phyloP scores from a whole-genome alignment of 2,888 invertebrate genomes.

The Dusona sp. region DNA sequence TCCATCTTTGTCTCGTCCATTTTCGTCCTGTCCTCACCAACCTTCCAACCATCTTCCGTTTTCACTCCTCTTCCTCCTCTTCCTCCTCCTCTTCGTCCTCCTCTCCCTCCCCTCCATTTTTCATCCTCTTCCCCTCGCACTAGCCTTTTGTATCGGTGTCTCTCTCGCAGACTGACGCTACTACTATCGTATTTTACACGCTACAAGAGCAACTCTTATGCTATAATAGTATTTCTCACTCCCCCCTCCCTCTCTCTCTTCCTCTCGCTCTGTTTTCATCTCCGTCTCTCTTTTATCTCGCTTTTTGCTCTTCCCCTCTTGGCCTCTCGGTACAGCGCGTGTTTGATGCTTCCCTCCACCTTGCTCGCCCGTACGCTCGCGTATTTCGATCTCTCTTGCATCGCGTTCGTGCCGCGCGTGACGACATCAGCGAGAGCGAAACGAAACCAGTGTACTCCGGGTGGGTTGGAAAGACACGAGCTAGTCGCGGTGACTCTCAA shows the following conservation, averaged over 20 bases:
- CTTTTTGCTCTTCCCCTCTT: slow-evolving; percentile 65
- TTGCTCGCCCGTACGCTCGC: slow-evolving; percentile 37
- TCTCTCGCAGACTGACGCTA: slow-evolving; percentile 37
- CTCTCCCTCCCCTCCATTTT: not conserved
- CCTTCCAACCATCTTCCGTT: not conserved
- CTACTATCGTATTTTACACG: slow-evolving; percentile 47
- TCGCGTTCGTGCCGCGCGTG: slow-evolving; percentile 63
- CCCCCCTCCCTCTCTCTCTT: slow-evolving; percentile 62
- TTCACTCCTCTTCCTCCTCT: slow-evolving; percentile 59
- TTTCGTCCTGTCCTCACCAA: slow-evolving; percentile 19
- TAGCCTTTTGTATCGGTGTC: slow-evolving; percentile 33
- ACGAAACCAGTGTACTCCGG: slow-evolving; percentile 53
- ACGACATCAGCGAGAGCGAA: slow-evolving; percentile 69
- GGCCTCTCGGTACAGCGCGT: slow-evolving; percentile 49
- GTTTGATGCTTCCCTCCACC: slow-evolving; percentile 54
- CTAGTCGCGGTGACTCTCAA: not conserved
- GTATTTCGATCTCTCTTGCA: slow-evolving; percentile 38
- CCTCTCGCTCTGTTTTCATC: slow-evolving; percentile 32
- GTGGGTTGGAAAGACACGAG: slow-evolving; percentile 17
- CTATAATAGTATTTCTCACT: slow-evolving; percentile 60
- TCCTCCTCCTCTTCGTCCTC: slow-evolving; percentile 57
- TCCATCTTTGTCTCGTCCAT: slow-evolving; percentile 32
- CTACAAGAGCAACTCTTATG: slow-evolving; percentile 41
- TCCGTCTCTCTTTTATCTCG: slow-evolving; percentile 65
- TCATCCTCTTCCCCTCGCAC: slow-evolving; percentile 13